A percentile compares a stretch with the other conserved stretches of the same genome.
phyloP scores from a whole-genome alignment of 2,797 vertebrate species.

The Mergus octosetaceus region DNA sequence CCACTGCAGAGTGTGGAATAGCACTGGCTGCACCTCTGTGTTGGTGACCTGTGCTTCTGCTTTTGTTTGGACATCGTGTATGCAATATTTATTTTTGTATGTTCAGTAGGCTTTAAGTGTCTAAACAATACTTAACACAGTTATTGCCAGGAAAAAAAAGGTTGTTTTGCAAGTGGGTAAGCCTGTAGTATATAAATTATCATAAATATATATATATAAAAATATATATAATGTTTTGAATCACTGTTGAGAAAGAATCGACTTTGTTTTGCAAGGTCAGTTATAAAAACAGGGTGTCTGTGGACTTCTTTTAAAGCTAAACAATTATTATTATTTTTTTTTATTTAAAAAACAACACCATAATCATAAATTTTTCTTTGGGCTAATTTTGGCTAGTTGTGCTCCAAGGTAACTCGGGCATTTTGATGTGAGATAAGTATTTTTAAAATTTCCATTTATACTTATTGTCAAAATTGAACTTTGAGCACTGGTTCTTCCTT shows the following conservation, averaged over 20 bases:
- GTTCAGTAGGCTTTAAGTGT: constrained; percentile 24
- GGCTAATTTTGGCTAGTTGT: background rate
- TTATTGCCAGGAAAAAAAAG: background rate
- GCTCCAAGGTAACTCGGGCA: background rate
- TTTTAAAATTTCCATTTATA: background rate
- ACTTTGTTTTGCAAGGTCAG: background rate
- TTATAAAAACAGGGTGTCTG: background rate
- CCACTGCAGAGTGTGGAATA: background rate
- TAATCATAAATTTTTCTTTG: background rate
- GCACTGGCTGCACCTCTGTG: background rate
- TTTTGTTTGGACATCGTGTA: constrained; percentile 59
- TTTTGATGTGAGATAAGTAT: background rate
- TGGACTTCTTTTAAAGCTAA: background rate
- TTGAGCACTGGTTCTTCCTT: rapidly evolving
- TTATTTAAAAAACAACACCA: background rate
- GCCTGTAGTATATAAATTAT: constrained; percentile 41
- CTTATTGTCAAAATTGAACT: background rate
- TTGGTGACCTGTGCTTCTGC: background rate
- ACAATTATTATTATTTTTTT: background rate
- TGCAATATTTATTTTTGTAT: constrained; percentile 87
- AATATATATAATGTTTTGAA: background rate
- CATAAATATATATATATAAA: background rate
- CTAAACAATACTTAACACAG: constrained; percentile 12
- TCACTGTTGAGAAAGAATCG: background rate
- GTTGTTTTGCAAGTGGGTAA: constrained; percentile 21